Evolutionary conservation across 1,140 invertebrate genomes (phyloP).

Genomic region (Nebria ingens): DNA sequence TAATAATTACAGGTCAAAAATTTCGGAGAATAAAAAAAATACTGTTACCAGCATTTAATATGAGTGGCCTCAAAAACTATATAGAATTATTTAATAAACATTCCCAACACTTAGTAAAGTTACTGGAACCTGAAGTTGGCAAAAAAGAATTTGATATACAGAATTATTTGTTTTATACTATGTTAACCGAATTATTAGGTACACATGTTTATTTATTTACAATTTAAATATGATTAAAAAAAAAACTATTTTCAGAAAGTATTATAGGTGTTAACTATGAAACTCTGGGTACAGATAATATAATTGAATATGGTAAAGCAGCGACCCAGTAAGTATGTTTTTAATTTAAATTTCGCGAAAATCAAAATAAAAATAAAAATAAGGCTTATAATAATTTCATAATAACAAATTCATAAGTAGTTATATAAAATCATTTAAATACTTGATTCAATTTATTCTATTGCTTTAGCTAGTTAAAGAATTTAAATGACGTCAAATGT

Average conservation of each 20-base stretch:
- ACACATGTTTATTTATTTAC: no score
- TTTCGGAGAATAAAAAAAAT: constrained; percentile 51
- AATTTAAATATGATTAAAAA: no score
- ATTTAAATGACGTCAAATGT: no score
- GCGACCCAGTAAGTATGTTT: background rate
- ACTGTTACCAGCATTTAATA: constrained; percentile 88
- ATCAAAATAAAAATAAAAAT: no score
- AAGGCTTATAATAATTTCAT: no score
- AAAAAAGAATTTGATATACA: background rate
- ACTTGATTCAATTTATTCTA: no score
- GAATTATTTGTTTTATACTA: background rate
- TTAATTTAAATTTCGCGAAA: no score
- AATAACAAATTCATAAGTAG: no score
- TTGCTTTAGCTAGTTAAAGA: no score
- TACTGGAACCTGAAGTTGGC: background rate
- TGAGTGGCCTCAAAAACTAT: constrained; percentile 83
- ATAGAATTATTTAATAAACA: constrained; percentile 69
- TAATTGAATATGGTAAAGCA: background rate
- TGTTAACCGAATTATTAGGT: background rate
- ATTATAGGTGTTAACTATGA: background rate
- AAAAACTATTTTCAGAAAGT: background rate
- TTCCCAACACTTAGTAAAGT: background rate
- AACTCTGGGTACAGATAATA: background rate
- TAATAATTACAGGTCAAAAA: background rate
- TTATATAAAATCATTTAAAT: no score